Conservation (phyloP, 2,888 invertebrate genomes). For the Icerya purchasi region DNA sequence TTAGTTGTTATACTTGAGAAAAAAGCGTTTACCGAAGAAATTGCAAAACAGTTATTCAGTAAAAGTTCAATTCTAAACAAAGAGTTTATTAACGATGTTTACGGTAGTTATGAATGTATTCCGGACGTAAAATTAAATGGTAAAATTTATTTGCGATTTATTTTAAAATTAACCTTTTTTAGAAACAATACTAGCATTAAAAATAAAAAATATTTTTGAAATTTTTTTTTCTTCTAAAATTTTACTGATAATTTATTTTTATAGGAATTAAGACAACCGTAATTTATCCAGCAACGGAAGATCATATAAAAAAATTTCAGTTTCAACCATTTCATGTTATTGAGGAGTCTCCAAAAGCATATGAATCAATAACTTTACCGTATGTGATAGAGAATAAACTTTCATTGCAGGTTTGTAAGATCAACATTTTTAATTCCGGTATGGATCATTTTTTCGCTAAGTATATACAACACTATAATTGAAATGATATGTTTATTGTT, state of each 20-base stretch:
- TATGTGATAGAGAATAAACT: conserved; percentile 50
- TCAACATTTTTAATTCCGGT: too few species aligned
- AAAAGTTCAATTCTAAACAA: conserved; percentile 35
- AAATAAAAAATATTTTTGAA: too few species aligned
- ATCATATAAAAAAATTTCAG: conserved; percentile 72
- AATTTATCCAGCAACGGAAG: conserved; percentile 80
- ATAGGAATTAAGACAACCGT: conserved; percentile 68
- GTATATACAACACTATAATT: too few species aligned
- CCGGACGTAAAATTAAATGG: conserved; percentile 40
- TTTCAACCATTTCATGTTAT: conserved; percentile 51
- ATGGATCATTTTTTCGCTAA: too few species aligned
- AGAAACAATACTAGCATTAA: too few species aligned
- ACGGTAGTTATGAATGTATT: conserved; percentile 43
- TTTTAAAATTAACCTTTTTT: not conserved
- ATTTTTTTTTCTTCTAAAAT: conserved; percentile 6
- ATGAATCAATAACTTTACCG: conserved; percentile 54
- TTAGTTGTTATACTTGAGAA: conserved; percentile 63
- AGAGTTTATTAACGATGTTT: conserved; percentile 61
- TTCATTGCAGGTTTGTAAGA: conserved; percentile 52
- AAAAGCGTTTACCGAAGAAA: conserved; percentile 47
- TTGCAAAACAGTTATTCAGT: conserved; percentile 33
- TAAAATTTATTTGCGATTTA: conserved; percentile 25
- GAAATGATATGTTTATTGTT: too few species aligned
- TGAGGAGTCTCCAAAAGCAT: conserved; percentile 63
- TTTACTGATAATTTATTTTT: conserved; percentile 20